Conservation (phyloP, 2,113 vertebrate genomes). For the Chloebia gouldiae region DNA sequence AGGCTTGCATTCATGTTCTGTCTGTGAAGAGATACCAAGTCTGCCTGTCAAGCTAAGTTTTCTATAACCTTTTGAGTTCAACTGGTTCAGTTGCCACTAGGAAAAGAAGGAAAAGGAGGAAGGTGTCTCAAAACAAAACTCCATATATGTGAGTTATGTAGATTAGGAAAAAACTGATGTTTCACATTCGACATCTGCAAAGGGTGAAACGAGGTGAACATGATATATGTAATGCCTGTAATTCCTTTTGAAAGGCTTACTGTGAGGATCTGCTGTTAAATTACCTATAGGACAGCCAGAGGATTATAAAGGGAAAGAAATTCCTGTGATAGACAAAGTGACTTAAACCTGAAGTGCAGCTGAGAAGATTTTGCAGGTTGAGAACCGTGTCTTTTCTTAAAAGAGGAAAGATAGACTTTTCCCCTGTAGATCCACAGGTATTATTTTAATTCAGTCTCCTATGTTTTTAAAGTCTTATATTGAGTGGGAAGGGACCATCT, state of each 20-base stretch:
- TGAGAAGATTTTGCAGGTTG: slow-evolving; percentile 5
- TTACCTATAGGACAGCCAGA: slow-evolving; percentile 46
- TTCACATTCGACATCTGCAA: neutral
- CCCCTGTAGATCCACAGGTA: neutral
- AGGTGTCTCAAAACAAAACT: neutral
- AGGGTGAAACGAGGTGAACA: slow-evolving; percentile 41
- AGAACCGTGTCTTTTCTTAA: neutral
- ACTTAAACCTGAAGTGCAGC: slow-evolving; percentile 2
- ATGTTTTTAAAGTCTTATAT: neutral
- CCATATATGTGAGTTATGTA: neutral
- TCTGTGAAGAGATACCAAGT: neutral
- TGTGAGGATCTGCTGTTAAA: slow-evolving; percentile 47
- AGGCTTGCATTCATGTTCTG: neutral
- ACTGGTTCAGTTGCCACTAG: neutral
- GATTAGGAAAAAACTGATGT: neutral
- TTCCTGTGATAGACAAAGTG: slow-evolving; percentile 8
- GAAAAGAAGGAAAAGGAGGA: neutral
- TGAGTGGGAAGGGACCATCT: neutral
- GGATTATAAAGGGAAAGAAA: slow-evolving; percentile 37
- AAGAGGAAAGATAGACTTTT: neutral
- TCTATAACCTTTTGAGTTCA: neutral
- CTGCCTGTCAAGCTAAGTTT: neutral
- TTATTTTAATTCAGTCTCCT: neutral
- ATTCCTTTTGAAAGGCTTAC: slow-evolving; percentile 60
- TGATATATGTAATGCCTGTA: slow-evolving; percentile 55